Conservation (phyloP, 92 coral and sea anemone genomes). For the Actinostola sp. region DNA sequence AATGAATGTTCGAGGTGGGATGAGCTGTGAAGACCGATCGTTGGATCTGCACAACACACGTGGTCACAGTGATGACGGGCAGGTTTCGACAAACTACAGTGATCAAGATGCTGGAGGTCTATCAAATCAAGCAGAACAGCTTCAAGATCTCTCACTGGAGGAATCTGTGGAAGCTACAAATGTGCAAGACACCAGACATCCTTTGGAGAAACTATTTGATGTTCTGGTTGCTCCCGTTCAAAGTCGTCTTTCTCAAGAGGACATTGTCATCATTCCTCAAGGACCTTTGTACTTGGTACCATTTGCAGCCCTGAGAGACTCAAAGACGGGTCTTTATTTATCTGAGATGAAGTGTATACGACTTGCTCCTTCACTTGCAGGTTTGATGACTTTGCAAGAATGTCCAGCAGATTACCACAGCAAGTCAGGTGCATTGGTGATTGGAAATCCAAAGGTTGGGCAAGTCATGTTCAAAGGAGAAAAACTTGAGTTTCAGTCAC, state of each 20-base stretch:
- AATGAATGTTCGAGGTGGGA: not conserved
- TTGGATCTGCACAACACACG: not conserved
- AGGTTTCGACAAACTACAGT: too few species aligned
- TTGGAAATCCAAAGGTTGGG: constrained; percentile 6
- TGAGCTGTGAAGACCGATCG: constrained; percentile 8
- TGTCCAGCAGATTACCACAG: not conserved
- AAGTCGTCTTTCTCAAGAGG: not conserved
- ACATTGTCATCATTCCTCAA: constrained; percentile 11
- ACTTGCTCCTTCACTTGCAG: constrained; percentile 2
- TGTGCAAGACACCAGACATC: not conserved
- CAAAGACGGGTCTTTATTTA: not conserved
- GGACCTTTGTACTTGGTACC: constrained; percentile 3
- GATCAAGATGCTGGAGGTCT: not conserved
- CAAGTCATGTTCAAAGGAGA: constrained; percentile 3
- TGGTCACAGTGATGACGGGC: not conserved
- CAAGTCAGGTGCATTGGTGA: not conserved
- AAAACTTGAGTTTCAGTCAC: not conserved
- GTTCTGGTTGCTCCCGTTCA: not conserved
- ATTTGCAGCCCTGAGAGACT: not conserved
- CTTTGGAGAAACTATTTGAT: constrained; percentile 12
- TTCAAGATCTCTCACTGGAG: not conserved
- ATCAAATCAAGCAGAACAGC: not conserved
- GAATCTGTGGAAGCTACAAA: not conserved
- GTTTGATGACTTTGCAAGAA: not conserved
- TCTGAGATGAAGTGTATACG: not conserved